Percentiles rank a stretch among this genome's conserved stretches.
Evolutionary conservation across 1,140 invertebrate species (phyloP).

Genomic region (Patella vulgata): DNA sequence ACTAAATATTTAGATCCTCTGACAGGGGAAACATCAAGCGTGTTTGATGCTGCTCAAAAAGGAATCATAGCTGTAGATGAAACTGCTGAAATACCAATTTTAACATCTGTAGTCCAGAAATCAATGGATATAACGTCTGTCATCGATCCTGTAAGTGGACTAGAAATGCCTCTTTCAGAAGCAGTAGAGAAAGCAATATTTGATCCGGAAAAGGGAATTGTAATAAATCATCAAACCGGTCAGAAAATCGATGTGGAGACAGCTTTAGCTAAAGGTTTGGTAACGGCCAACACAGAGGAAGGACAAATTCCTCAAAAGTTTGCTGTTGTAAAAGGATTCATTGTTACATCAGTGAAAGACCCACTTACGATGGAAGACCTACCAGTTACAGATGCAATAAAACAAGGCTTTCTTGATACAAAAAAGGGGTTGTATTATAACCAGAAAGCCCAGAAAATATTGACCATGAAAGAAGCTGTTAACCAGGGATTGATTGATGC

Average conservation of each 20-base stretch:
- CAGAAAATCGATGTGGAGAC: conserved; percentile 69
- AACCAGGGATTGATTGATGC: conserved; percentile 81
- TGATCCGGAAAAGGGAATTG: conserved; percentile 47
- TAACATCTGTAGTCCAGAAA: conserved; percentile 82
- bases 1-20: conserved; percentile 82
- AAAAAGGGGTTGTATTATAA: conserved; percentile 76
- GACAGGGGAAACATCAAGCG: conserved; percentile 78
- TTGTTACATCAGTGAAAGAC: conserved; percentile 66
- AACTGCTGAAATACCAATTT: conserved; percentile 74
- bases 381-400: conserved; percentile 71
- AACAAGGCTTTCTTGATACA: conserved; percentile 54
- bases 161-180: conserved; percentile 80
- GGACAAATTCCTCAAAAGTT: conserved; percentile 39
- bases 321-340: conserved; percentile 40
- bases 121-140: conserved; percentile 74
- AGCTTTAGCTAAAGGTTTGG: conserved; percentile 72
- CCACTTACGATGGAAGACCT: conserved; percentile 78
- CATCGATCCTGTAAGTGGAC: conserved; percentile 69
- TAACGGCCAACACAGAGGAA: conserved; percentile 66
- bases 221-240: conserved; percentile 59
- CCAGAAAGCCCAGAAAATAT: conserved; percentile 70
- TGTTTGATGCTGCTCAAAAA: conserved; percentile 79
- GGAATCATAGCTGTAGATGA: conserved; percentile 74
- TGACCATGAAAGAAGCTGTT: conserved; percentile 80
- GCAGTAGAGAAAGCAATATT: conserved; percentile 78